Base-by-base conservation (phyloP, 2,797 vertebrate species). In the Spea hammondii region DNA sequence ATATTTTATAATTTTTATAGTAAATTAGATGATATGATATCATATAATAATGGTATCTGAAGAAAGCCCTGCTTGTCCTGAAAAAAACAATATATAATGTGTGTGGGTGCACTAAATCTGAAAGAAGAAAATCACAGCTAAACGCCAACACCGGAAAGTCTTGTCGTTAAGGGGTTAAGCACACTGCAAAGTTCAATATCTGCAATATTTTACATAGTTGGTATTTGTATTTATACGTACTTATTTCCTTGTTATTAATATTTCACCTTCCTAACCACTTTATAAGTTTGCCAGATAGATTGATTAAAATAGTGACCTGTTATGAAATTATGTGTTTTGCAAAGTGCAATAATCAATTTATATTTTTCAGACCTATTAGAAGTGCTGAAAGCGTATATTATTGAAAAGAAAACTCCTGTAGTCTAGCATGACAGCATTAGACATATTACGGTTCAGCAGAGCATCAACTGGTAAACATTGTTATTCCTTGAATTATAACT, bases 401-500 rank as follows among this genome's bases (percentile, higher is more conserved):
- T 70, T 75, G 60, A 66, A 70, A 79, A 74, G 47, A 65, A 74
- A 80, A 80, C 66, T 80, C 72, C 32, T 44, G 45, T 59, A 65
- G 65, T 71, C 66, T 70, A 80, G 67, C 72, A 76, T 80, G 79
- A 80, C 79, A 80, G 79, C 73, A 57, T 67, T 70, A 75, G 79
- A 76, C 79, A 80, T 80, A 80, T 80, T 76, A 80, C 50, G 49
- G 72, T 80, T 76, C 72, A 75, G 73, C 79, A 75, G 72, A 80
- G 79, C 79, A 70, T 79, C 71, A 79, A 80, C 79, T 76, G 72
- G 79, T 80, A 80, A 80, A 76, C 60, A 60, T 51, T 76, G 79
- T 70, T 80, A 71, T 80, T 80, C 73, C 17, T 50, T 80, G 79
- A 80, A 80, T 80, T 80, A 80, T 80, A 70, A 76, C 79, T 76